Conservation (phyloP, 2,888 invertebrate genomes). For the Microctonus brassicae region DNA sequence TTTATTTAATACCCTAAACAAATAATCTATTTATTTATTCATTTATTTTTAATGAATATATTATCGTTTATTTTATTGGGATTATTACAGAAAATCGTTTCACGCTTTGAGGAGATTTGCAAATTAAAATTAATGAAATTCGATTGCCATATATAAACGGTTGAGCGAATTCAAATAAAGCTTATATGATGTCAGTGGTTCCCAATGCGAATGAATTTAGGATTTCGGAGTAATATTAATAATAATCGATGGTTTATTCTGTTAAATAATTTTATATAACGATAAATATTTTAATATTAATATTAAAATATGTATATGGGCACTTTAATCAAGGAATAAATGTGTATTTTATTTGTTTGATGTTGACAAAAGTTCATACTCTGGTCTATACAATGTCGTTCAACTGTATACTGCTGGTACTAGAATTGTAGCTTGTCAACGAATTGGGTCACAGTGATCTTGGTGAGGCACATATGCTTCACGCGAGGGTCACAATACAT, state of each 20-base stretch:
- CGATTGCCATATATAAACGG: conserved; percentile 1
- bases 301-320: background rate
- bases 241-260: no score
- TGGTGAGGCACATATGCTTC: conserved; percentile 41
- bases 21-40: background rate
- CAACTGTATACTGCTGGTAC: background rate
- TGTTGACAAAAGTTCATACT: background rate
- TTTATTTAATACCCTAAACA: no score
- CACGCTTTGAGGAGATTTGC: background rate
- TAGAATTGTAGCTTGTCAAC: conserved; percentile 49
- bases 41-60: background rate
- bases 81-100: background rate
- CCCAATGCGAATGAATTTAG: conserved; percentile 23
- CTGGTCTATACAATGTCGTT: background rate
- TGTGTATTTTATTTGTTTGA: background rate
- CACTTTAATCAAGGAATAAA: no score
- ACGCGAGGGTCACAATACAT: conserved; percentile 33
- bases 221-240: no score
- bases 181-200: conserved; percentile 23
- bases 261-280: background rate
- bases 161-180: conserved; percentile 24
- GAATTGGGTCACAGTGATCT: conserved; percentile 59
- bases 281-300: background rate
- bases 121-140: conserved; percentile 30
- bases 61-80: background rate